Evolutionary conservation across 2,797 vertebrate genomes (phyloP).

Genomic region (Notolepis coatsorum): DNA sequence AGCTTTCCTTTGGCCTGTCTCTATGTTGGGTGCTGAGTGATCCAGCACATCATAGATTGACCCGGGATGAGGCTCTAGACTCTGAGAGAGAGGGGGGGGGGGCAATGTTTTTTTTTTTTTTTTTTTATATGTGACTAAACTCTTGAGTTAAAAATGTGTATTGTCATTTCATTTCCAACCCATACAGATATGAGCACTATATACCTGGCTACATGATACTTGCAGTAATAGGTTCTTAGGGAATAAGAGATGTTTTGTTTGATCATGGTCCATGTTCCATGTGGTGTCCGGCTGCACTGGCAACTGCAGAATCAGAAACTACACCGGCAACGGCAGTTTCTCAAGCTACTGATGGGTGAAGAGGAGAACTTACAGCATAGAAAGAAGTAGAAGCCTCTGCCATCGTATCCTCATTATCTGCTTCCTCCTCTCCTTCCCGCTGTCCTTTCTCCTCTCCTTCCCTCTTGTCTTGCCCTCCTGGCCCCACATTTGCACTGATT

Average conservation of each 20-base stretch:
- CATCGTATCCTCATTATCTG: conserved; percentile 4
- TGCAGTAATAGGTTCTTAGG: too few species aligned
- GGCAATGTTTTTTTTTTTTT: too few species aligned
- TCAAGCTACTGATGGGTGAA: too few species aligned
- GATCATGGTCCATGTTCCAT: too few species aligned
- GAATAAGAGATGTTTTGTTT: too few species aligned
- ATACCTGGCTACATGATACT: neutral
- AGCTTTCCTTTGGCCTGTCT: conserved; percentile 15
- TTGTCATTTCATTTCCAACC: conserved; percentile 19
- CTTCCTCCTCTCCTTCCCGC: neutral
- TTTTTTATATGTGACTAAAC: too few species aligned
- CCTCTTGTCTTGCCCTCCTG: neutral
- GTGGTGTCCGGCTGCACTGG: too few species aligned
- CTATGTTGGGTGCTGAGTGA: conserved; percentile 23
- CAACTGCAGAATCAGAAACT: too few species aligned
- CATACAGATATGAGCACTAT: neutral
- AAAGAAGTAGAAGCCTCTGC: conserved; percentile 57
- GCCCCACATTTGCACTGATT: neutral
- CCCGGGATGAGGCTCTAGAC: conserved; percentile 60
- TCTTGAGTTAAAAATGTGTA: neutral
- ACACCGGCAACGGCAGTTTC: too few species aligned
- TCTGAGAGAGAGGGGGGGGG: conserved; percentile 61
- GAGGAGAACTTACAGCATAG: conserved; percentile 73
- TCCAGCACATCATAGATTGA: conserved; percentile 80
- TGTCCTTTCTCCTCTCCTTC: conserved; percentile 22